A percentile compares a stretch with the other conserved stretches of the same genome.
Conservation (phyloP, 2,888 invertebrate genomes). For the Lapara coniferarum region DNA sequence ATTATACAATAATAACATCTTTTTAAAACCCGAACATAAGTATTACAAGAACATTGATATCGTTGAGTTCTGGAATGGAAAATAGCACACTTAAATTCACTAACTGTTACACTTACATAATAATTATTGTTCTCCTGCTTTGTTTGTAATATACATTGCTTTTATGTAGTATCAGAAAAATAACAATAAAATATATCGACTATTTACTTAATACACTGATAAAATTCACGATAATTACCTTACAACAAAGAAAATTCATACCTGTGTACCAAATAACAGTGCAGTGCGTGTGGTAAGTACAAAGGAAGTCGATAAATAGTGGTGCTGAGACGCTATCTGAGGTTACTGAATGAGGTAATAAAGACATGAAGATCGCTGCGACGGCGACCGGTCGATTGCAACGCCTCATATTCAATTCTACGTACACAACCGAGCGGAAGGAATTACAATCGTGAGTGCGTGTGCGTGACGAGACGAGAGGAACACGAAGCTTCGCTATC, state of each 20-base stretch:
- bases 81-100: slow-evolving; percentile 84
- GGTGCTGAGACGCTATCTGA: slow-evolving; percentile 61
- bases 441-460: slow-evolving; percentile 11
- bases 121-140: slow-evolving; percentile 84
- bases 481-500: slow-evolving; percentile 23
- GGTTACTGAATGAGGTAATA: slow-evolving; percentile 79
- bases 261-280: slow-evolving; percentile 81
- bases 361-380: slow-evolving; percentile 56
- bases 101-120: slow-evolving; percentile 83
- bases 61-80: slow-evolving; percentile 84
- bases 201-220: slow-evolving; percentile 72
- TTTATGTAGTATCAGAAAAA: slow-evolving; percentile 81
- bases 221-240: slow-evolving; percentile 75
- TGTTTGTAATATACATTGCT: slow-evolving; percentile 83
- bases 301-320: slow-evolving; percentile 64
- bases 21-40: slow-evolving; percentile 82
- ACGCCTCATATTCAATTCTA: slow-evolving; percentile 27
- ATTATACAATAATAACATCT: slow-evolving; percentile 82
- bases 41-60: slow-evolving; percentile 82
- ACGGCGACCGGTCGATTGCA: slow-evolving; percentile 35
- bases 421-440: background rate
- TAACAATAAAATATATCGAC: slow-evolving; percentile 77
- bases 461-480: slow-evolving; percentile 1
- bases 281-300: slow-evolving; percentile 78
- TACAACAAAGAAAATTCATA: slow-evolving; percentile 63